A percentile compares a stretch with the other conserved stretches of the same genome.
phyloP scores from a whole-genome alignment of 2,797 vertebrate genomes.

The Ceyx erithaca region DNA sequence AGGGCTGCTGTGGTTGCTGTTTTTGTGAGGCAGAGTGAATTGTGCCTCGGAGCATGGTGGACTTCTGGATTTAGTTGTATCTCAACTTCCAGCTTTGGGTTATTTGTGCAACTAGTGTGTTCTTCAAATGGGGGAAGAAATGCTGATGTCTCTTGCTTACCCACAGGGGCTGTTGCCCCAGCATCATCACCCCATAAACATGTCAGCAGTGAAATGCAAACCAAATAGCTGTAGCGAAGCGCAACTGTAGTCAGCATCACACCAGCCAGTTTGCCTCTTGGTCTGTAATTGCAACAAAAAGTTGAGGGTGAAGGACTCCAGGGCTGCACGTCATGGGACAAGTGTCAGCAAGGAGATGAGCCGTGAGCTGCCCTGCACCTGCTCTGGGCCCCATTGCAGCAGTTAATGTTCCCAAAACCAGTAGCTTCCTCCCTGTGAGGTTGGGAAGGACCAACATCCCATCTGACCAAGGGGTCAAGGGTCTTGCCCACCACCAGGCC shows the following conservation, averaged over 20 bases:
- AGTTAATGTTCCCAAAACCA: fast-evolving
- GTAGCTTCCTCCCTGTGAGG: fast-evolving
- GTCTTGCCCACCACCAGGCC: fast-evolving
- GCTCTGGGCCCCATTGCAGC: fast-evolving
- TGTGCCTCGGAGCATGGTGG: fast-evolving
- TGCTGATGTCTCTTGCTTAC: background rate
- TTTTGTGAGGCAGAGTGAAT: fast-evolving
- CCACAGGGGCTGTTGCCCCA: background rate
- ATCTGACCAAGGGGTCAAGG: fast-evolving
- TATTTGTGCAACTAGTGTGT: background rate
- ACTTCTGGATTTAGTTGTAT: background rate
- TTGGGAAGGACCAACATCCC: background rate
- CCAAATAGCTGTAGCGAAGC: background rate
- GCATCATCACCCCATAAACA: slow-evolving; percentile 2
- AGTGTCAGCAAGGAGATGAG: background rate
- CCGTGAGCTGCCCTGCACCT: background rate
- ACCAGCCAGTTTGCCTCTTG: background rate
- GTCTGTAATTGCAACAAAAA: fast-evolving
- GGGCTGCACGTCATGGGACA: fast-evolving
- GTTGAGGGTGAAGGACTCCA: fast-evolving
- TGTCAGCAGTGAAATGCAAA: background rate
- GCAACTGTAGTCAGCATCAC: background rate
- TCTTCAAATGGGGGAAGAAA: background rate
- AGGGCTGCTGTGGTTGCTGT: background rate
- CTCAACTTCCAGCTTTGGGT: background rate